Base-by-base conservation (phyloP, 2,113 vertebrate genomes). In the Xenopus borealis region DNA sequence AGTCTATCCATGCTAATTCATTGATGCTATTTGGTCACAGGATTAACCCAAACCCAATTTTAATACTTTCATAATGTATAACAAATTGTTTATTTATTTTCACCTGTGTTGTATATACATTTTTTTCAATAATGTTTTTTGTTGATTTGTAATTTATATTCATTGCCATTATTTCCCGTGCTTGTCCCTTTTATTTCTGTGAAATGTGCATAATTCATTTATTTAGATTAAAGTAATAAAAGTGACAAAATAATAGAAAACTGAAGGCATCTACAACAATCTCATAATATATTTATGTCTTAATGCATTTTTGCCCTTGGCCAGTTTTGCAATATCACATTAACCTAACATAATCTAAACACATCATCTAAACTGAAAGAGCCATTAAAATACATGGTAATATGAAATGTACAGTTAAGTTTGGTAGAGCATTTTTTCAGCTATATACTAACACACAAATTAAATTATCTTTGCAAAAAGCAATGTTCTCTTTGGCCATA, bases 301-400 rank as follows among this genome's bases (percentile, higher is more conserved):
- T 66, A 59, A 74, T 66, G 52, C 63, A 74, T 74, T 74, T 72
- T 66, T 66, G 72, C 72, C 72, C 52, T 11, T 27, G 72, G 72
- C 52, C 33, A 66, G 40, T 65, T 52, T 40, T 9, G 8, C 33
- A 40, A 40, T 40, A 3, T 40, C 33, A 40, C 33, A 9, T 11
- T 52, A 66, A 46, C 17, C n/a, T 72, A 59, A 50, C 18, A 52
- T 63, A 72, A 45, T 17, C 52, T 72, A 62, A 72, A 64, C 30
- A 66, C 58, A 33, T 74, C 33, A 74, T 62, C 59, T 66, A 57
- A 66, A 58, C 30, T 74, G 23, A 53, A 66, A 74, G 19, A 47
- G 20, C 27, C 33, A n/a, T 18, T 65, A 20, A 65, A 66, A 66
- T 52, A 74, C 33, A 65, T 20, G n/a, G 33, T 40, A 14, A 53